phyloP scores from a whole-genome alignment of 2,113 vertebrate genomes.

The Globicephala melas region DNA sequence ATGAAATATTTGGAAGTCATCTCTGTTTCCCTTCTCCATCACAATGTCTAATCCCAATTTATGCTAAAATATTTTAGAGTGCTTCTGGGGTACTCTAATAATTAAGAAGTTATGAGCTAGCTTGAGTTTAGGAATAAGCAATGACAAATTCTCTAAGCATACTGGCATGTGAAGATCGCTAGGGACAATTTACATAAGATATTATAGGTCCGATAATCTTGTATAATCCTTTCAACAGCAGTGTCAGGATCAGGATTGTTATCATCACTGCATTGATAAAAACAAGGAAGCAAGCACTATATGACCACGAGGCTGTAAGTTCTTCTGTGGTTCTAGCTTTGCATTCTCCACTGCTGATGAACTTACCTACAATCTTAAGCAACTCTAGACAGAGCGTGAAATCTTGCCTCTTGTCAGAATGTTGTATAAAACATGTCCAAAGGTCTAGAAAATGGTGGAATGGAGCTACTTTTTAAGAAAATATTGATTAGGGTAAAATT shows the following conservation, averaged over 20 bases:
- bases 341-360: neutral
- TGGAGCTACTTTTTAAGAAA: neutral
- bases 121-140: neutral
- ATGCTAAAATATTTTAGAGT: neutral
- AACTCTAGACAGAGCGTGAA: neutral
- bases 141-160: neutral
- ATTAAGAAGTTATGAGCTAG: neutral
- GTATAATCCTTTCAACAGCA: neutral
- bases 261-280: neutral
- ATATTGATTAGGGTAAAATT: neutral
- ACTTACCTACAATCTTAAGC: neutral
- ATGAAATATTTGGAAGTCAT: neutral
- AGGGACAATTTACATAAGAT: neutral
- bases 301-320: neutral
- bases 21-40: neutral
- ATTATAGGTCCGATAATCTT: neutral
- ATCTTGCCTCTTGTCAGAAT: neutral
- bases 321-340: neutral
- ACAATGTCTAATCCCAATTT: neutral
- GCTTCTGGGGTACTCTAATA: neutral
- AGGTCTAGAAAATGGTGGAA: neutral
- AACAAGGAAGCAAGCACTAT: neutral
- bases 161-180: neutral
- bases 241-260: neutral
- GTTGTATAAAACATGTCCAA: neutral